These are phyloP conservation scores for Mungos mungo DNA, from an alignment of 2,113 vertebrate species.

Conservation along the genomic window DNA sequence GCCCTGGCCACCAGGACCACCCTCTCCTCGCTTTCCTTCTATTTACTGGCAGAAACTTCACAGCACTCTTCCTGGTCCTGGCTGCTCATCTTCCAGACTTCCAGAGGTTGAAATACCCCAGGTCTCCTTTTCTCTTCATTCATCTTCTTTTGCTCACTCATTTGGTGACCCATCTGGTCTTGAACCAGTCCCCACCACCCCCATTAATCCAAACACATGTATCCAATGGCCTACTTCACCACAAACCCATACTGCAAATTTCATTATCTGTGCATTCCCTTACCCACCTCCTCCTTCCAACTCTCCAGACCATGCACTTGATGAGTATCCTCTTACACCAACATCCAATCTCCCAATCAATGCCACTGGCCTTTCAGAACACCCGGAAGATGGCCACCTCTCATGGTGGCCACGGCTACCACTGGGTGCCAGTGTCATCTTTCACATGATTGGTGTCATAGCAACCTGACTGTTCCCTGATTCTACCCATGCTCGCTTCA, in stretches of 20 bases:
- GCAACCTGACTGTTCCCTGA: too few species aligned
- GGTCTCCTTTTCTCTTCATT: not conserved
- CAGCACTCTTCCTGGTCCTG: not conserved
- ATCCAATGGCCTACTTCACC: not conserved
- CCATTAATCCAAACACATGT: not conserved
- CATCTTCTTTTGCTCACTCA: not conserved
- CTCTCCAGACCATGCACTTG: not conserved
- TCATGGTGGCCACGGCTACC: not conserved
- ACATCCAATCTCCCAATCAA: not conserved
- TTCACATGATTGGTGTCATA: not conserved
- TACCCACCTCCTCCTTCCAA: not conserved
- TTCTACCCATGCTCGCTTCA: not conserved
- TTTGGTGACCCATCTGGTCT: not conserved
- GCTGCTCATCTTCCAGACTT: not conserved
- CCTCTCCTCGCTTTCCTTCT: not conserved
- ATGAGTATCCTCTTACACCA: not conserved
- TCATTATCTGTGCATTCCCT: not conserved
- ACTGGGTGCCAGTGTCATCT: not conserved
- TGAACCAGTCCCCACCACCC: not conserved
- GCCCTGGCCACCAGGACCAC: not conserved
- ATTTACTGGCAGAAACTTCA: not conserved
- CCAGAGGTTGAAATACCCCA: not conserved
- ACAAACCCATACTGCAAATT: not conserved
- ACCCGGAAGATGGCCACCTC: not conserved
- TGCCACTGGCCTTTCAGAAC: not conserved